Evolutionary conservation across 1,140 invertebrate genomes (phyloP), one percentile per base, ranked within the genome.

Genomic region (Medauroidea extradentata): DNA sequence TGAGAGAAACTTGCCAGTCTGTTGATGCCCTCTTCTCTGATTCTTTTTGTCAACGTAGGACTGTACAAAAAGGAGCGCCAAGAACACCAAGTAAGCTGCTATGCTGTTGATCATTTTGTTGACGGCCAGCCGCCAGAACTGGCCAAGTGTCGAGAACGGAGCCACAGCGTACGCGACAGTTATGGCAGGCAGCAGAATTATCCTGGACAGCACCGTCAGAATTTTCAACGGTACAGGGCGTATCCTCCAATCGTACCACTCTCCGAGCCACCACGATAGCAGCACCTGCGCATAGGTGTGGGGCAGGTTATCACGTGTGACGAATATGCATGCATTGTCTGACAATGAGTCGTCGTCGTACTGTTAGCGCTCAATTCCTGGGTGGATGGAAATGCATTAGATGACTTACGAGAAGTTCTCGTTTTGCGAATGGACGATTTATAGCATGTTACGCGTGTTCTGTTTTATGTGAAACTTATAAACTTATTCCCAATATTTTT

Each of bases 61-160:
- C 61, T 81, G 74, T 1, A 78, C 60, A 53, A 86, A 80, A 19
- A 86, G 75, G 58, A 87, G 71, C 0, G 78, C 64, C 0, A 87
- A 75, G 66, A 88, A 87, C 16, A 84, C 67, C 1, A 83, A 44
- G 61, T 85, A 87, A n/a, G 80, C 80, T 13, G 83, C 78, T 2
- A 81, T 74, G 42, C 81, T 80, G 24, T 78, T 81, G 42, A 85
- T 75, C 68, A 83, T 78, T 69, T 81, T 80, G 61, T 84, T 82
- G 39, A 81, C 69, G 7, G 81, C 81, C 29, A 79, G 76, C 56
- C 69, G 67, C 71, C 73, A 80, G 62, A 74, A 68, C 39, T 68
- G 72, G 2, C 76, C 74, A 38, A 67, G 61, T 8, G 63, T 61
- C 50, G 76, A 74, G 41, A 73, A 73, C 0, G 79, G 80, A 18